A percentile compares a stretch with the other conserved stretches of the same genome.
phyloP scores from a whole-genome alignment of 2,888 invertebrate genomes.

The Tachina fera region DNA sequence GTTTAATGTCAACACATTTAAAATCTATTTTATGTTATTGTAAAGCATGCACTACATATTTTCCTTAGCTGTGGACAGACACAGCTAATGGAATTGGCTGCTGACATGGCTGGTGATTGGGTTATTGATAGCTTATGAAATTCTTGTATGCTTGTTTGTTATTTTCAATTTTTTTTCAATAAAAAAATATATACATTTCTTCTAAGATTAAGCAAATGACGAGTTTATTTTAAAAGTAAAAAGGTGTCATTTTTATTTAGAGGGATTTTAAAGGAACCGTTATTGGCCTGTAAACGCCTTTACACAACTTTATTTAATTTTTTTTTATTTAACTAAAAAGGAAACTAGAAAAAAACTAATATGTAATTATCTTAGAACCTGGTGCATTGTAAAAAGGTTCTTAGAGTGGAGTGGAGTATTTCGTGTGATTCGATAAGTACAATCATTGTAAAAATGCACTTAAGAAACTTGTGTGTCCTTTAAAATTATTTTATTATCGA shows the following conservation, averaged over 20 bases:
- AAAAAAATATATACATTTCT: slow-evolving; percentile 12
- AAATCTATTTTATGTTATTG: slow-evolving; percentile 52
- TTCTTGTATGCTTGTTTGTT: slow-evolving; percentile 18
- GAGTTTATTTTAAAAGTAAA: not conserved
- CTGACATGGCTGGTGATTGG: slow-evolving; percentile 26
- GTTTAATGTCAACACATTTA: slow-evolving; percentile 59
- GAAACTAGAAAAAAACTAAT: not conserved
- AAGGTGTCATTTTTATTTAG: not conserved
- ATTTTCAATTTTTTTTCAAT: not conserved
- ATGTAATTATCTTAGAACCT: not conserved
- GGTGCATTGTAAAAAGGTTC: too few relatives aligned
- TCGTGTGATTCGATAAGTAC: not conserved
- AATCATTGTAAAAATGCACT: not conserved
- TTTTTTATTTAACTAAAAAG: not conserved
- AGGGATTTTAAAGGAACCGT: not conserved
- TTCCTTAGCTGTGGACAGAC: slow-evolving; percentile 1
- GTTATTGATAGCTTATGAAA: slow-evolving; percentile 42
- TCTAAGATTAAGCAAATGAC: not conserved
- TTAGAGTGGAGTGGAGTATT: not conserved
- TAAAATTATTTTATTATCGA: too few relatives aligned
- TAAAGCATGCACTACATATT: slow-evolving; percentile 24
- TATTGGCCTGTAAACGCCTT: slow-evolving; percentile 9
- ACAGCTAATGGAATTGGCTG: slow-evolving; percentile 57
- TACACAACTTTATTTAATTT: not conserved
- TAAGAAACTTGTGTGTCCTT: not conserved